Conservation (phyloP, 1,140 invertebrate genomes). For the Drosophila grimshawi region DNA sequence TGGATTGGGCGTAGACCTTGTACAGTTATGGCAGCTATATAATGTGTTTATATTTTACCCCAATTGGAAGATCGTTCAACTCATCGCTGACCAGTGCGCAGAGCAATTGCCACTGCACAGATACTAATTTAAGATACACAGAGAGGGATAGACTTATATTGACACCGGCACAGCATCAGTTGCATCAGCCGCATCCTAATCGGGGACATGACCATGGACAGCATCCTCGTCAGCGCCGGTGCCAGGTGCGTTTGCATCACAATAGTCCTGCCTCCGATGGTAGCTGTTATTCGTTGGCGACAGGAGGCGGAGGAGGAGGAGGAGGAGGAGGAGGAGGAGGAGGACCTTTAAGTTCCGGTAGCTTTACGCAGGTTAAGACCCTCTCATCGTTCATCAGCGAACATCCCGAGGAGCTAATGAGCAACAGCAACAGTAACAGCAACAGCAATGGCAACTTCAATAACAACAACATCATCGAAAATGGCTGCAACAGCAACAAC, state of each 20-base stretch:
- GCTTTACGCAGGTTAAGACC: constrained; percentile 61
- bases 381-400: constrained; percentile 74
- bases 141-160: constrained; percentile 82
- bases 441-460: constrained; percentile 1
- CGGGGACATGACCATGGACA: constrained; percentile 22
- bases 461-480: neutral
- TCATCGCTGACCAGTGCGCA: constrained; percentile 73
- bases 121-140: constrained; percentile 71
- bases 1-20: neutral
- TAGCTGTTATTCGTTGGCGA: constrained; percentile 65
- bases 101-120: constrained; percentile 55
- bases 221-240: constrained; percentile 50
- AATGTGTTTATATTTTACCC: constrained; percentile 17
- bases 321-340: constrained; percentile 86
- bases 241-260: constrained; percentile 63
- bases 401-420: constrained; percentile 66
- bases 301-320: constrained; percentile 86
- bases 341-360: constrained; percentile 27
- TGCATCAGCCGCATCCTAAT: constrained; percentile 18
- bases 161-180: constrained; percentile 48
- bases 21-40: neutral
- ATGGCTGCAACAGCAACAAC: constrained; percentile 86
- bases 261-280: constrained; percentile 78
- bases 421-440: constrained; percentile 17
- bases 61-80: constrained; percentile 67